Evolutionary conservation across 2,888 invertebrate species (phyloP), one percentile per base, ranked within the genome.

Genomic region (Tenthredo amoena): DNA sequence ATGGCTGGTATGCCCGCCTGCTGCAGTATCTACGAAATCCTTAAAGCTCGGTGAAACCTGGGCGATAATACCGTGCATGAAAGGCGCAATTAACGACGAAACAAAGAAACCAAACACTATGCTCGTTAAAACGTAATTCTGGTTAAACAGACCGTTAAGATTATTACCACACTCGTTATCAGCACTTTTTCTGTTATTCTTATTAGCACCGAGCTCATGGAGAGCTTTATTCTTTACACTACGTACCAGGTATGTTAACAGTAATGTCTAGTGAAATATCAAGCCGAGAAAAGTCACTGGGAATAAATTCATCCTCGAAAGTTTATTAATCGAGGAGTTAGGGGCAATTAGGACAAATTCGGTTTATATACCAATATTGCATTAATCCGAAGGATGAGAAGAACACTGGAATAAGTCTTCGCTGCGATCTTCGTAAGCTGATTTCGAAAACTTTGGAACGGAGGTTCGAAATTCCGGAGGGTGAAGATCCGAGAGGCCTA

Each of bases 161-260:
- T 50, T 77, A 77, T 43, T 74, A 77, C 31, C 77, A 18, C 31
- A 55, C 50, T 55, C 74, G 26, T 55, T 77, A 55, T 55, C 77
- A 26, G 43, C 43, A 74, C 5, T 43, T 74, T 47, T 31, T 43
- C 68, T 18, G 34, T 68, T 68, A 18, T 34, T 68, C 68, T 34
- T 68, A 34, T 68, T 18, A 34, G 68, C 68, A 68, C 15, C 12
- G 18, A 68, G 68, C 34, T 68, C 5, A 34, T 34, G 5, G 12
- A 31, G 68, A 26, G 2, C 12, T 62, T 21, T 12, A 21, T 62
- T 62, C 62, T 62, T 62, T 12, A 3, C 21, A 26, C 21, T 21
- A 26, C 26, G 26, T 26, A 26, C 26, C 12, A 10, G 12, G 26
- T 12, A 26, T 1, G 12, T 62, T 26, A 12, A 12, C 10, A 21